Evolutionary conservation across 2,113 vertebrate species (phyloP).

Genomic region (Carlito syrichta): DNA sequence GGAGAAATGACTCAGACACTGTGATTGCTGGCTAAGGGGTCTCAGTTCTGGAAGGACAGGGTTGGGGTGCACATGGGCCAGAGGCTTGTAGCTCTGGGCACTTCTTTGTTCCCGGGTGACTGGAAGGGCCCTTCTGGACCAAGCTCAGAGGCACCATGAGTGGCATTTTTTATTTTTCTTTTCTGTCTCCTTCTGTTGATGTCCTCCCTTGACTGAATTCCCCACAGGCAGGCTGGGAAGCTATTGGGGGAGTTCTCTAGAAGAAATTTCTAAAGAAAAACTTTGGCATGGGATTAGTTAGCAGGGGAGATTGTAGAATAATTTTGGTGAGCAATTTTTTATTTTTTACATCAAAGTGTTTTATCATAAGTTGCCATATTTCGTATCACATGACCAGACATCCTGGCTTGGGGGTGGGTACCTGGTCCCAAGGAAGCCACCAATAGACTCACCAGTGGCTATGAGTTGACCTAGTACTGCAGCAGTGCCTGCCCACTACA

Average conservation of each 20-base stretch:
- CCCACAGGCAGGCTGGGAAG: not conserved
- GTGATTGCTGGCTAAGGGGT: constrained; percentile 76
- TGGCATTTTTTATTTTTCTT: not conserved
- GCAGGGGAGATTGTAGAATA: not conserved
- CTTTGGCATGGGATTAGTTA: not conserved
- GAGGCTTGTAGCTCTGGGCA: not conserved
- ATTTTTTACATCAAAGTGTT: not conserved
- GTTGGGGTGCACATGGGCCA: not conserved
- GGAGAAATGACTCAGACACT: constrained; percentile 78
- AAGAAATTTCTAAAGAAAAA: not conserved
- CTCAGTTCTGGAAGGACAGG: constrained; percentile 42
- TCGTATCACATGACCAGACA: accelerated
- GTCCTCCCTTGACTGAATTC: not conserved
- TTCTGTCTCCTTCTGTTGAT: not conserved
- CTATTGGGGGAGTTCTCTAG: not conserved
- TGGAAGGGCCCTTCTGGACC: constrained; percentile 28
- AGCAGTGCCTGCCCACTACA: not conserved
- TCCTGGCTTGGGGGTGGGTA: not conserved
- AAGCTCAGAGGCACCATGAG: not conserved
- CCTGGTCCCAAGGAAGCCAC: not conserved
- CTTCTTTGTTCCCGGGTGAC: constrained; percentile 44
- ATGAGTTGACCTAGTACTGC: not conserved
- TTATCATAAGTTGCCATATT: accelerated
- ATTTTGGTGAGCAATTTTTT: not conserved
- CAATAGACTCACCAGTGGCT: not conserved